phyloP scores from a whole-genome alignment of 1,140 invertebrate species.

The Bombus sylvicola region DNA sequence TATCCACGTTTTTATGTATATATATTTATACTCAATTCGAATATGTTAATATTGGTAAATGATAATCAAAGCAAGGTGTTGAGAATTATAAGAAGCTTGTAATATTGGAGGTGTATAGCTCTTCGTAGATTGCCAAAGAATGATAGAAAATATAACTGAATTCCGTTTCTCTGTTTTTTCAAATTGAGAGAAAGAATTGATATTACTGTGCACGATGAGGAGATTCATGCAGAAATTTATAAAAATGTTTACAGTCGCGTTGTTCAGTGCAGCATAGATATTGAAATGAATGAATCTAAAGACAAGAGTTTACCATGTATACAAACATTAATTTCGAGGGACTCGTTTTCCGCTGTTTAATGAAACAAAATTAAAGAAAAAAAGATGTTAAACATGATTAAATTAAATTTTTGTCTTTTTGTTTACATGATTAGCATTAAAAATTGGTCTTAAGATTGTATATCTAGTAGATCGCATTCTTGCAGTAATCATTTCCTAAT shows the following conservation, averaged over 20 bases:
- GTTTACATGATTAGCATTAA: not conserved
- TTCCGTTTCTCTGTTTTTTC: constrained; percentile 42
- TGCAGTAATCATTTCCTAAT: constrained; percentile 10
- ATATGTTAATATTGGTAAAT: not conserved
- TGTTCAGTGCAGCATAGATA: constrained; percentile 21
- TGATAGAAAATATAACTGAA: constrained; percentile 18
- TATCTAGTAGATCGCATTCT: not conserved
- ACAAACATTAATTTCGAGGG: constrained; percentile 24
- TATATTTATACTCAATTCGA: not conserved
- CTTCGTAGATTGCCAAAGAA: constrained; percentile 51
- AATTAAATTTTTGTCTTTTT: not conserved
- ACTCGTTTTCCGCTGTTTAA: constrained; percentile 19
- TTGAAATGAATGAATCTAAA: constrained; percentile 5
- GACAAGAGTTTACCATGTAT: not conserved
- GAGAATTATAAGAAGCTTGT: not conserved
- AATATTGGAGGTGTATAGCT: constrained; percentile 44
- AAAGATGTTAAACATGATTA: not conserved
- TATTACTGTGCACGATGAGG: constrained; percentile 20
- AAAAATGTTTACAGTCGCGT: constrained; percentile 74
- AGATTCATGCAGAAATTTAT: constrained; percentile 74
- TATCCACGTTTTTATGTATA: constrained; percentile 9
- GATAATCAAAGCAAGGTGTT: not conserved
- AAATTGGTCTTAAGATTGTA: not conserved
- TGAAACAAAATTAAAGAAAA: constrained; percentile 1
- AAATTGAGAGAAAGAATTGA: constrained; percentile 13